Conservation (phyloP, 2,113 vertebrate species). For the Tragulus kanchil region DNA sequence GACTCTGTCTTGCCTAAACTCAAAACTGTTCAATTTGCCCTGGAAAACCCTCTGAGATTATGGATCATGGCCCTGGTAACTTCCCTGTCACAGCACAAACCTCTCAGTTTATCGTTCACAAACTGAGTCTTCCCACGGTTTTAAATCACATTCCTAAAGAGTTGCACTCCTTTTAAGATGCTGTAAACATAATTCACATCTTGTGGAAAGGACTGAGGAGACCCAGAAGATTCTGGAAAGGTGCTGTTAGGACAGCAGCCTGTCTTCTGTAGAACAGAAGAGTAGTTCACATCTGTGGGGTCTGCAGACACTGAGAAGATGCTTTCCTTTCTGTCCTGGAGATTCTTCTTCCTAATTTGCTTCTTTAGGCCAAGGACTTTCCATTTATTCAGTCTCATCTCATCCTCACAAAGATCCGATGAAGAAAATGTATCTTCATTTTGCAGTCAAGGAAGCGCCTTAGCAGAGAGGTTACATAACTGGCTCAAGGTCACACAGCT, state of each 20-base stretch:
- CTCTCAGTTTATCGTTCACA: not conserved
- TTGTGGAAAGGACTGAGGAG: not conserved
- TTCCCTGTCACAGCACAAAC: not conserved
- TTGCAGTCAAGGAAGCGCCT: not conserved
- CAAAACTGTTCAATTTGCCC: not conserved
- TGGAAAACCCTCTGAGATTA: not conserved
- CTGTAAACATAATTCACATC: not conserved
- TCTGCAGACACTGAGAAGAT: not conserved
- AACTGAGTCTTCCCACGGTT: not conserved
- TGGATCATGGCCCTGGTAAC: not conserved
- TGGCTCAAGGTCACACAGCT: not conserved
- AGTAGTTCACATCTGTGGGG: not conserved
- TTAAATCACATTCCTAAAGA: not conserved
- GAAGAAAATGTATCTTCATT: not conserved
- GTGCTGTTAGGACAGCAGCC: not conserved
- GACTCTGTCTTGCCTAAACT: not conserved
- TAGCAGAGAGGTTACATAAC: not conserved
- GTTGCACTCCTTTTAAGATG: not conserved
- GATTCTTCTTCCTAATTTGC: not conserved
- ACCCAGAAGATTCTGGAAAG: not conserved
- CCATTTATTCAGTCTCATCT: not conserved
- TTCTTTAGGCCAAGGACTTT: not conserved
- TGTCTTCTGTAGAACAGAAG: not conserved
- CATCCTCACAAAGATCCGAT: not conserved
- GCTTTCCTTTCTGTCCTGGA: not conserved